Conservation (phyloP, 2,797 vertebrate species). For the Gastrophryne carolinensis region DNA sequence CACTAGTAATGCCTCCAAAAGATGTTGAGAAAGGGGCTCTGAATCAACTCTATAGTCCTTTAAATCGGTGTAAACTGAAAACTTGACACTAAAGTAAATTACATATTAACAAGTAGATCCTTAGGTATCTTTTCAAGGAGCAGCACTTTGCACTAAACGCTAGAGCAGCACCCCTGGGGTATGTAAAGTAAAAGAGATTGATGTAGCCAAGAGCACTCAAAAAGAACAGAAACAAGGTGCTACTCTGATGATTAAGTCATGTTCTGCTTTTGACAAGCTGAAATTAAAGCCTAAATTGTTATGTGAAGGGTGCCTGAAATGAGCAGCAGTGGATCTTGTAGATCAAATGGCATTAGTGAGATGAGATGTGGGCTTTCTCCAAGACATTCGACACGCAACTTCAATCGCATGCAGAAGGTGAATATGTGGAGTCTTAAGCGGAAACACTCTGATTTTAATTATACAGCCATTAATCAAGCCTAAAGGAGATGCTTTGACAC, state of each 20-base stretch:
- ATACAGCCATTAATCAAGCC: constrained; percentile 24
- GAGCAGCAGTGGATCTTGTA: not conserved
- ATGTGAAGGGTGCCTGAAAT: not conserved
- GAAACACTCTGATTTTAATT: constrained; percentile 36
- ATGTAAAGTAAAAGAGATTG: not conserved
- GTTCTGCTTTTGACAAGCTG: not conserved
- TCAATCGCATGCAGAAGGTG: constrained; percentile 20
- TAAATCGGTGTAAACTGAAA: too few relatives aligned
- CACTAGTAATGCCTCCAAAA: too few relatives aligned
- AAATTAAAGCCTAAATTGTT: not conserved
- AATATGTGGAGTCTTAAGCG: not conserved
- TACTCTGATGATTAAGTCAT: not conserved
- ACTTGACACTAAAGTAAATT: too few relatives aligned
- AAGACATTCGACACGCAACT: constrained; percentile 2
- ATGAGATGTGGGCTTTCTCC: not conserved
- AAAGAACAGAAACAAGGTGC: not conserved
- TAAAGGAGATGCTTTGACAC: not conserved
- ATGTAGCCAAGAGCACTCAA: not conserved
- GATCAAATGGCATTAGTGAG: constrained; percentile 16
- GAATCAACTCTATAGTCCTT: too few relatives aligned
- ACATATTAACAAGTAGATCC: too few relatives aligned
- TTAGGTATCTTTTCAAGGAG: not conserved
- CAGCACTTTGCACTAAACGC: not conserved
- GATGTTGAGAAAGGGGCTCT: too few relatives aligned
- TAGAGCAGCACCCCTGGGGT: not conserved